A percentile compares a stretch with the other conserved stretches of the same genome.
These are phyloP conservation scores for Oncorhynchus kisutch DNA, from an alignment of 2,113 vertebrate species.

Conservation along the genomic window DNA sequence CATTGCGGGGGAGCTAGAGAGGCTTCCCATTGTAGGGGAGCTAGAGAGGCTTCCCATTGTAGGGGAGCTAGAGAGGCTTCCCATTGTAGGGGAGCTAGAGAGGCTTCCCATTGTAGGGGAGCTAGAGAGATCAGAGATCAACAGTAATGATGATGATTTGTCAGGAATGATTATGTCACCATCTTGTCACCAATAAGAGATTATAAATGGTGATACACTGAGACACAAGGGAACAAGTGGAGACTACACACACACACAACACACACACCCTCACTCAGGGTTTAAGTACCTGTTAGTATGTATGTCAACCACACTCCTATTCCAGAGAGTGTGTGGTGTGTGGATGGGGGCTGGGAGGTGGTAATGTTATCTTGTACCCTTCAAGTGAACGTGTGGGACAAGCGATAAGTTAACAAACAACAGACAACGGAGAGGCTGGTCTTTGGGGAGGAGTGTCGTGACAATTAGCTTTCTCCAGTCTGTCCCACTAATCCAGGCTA, in stretches of 20 bases:
- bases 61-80: no score
- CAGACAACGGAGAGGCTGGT: slow-evolving; percentile 1
- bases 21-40: no score
- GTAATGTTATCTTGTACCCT: slow-evolving; percentile 27
- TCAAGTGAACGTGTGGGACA: slow-evolving; percentile 35
- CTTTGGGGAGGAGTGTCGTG: slow-evolving; percentile 47
- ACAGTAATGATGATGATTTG: no score
- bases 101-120: background rate
- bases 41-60: no score
- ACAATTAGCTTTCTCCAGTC: slow-evolving; percentile 53
- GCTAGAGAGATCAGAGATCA: no score
- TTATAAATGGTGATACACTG: background rate
- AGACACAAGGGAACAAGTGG: no score
- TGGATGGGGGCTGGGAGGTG: slow-evolving; percentile 26
- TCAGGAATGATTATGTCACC: background rate
- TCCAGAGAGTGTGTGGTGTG: background rate
- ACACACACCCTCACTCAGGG: background rate
- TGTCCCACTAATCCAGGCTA: slow-evolving; percentile 48
- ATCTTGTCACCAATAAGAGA: background rate
- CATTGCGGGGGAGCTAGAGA: no score
- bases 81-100: background rate
- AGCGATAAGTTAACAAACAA: slow-evolving; percentile 45
- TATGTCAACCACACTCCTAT: slow-evolving; percentile 20
- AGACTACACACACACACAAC: background rate
- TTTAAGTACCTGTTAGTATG: slow-evolving; percentile 18